phyloP scores from a whole-genome alignment of 30 jellyfish, hydroid and myxozoan genomes.

The Hydractinia symbiolongicarpus region DNA sequence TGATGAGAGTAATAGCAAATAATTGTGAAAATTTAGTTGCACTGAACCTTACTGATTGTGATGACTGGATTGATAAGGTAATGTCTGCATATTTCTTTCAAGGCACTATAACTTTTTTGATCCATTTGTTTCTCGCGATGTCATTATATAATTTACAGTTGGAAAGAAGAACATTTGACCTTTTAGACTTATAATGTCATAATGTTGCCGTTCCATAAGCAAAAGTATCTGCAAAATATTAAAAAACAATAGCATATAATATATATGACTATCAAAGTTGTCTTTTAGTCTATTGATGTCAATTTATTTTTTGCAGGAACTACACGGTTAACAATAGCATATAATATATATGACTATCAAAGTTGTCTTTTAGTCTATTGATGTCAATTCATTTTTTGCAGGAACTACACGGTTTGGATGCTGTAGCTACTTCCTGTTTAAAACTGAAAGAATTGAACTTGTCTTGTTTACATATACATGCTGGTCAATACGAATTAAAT shows the following conservation, averaged over 20 bases:
- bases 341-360: too few relatives aligned
- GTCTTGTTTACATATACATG: conserved; percentile 70
- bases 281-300: too few relatives aligned
- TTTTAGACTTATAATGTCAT: too few relatives aligned
- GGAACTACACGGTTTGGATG: conserved; percentile 85
- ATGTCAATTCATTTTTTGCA: conserved; percentile 19
- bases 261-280: too few relatives aligned
- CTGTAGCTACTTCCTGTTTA: conserved; percentile 49
- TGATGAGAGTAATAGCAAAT: conserved; percentile 67
- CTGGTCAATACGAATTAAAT: conserved; percentile 27
- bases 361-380: too few relatives aligned
- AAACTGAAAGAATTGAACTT: conserved; percentile 56
- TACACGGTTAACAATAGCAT: conserved; percentile 33
- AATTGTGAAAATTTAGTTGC: conserved; percentile 55
- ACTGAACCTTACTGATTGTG: conserved; percentile 61
- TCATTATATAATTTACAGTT: too few relatives aligned
- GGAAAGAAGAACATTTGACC: too few relatives aligned
- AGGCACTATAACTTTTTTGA: neutral
- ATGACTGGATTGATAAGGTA: conserved; percentile 95
- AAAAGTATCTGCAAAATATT: too few relatives aligned
- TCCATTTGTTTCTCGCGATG: neutral
- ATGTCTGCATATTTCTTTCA: neutral
- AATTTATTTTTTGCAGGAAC: conserved; percentile 52
- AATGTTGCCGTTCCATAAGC: too few relatives aligned
- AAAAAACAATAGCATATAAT: too few relatives aligned